Evolutionary conservation across 2,113 vertebrate species (phyloP), one percentile per base, ranked within the genome.

Genomic region (Motacilla alba): DNA sequence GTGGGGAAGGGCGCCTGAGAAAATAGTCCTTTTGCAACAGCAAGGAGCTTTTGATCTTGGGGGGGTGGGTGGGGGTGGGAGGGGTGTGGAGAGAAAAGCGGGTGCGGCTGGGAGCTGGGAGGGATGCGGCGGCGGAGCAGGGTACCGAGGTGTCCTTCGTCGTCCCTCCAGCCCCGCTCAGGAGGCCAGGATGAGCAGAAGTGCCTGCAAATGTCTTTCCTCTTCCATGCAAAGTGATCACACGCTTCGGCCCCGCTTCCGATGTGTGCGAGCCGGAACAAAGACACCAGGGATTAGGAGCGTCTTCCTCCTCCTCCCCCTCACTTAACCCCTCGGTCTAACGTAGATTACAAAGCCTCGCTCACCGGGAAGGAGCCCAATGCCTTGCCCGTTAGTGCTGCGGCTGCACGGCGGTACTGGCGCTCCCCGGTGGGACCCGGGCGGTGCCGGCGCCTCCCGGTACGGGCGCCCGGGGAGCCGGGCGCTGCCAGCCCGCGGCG

Each of bases 1-100:
- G 96, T 96, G 96, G 97, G 95, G 97, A 97, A 97, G 93, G 94
- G 85, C 92, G 97, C 98, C 98, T 98, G 98, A 98, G 97, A 98
- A 98, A 98, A 98, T 94, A 98, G 97, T 89, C 79, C 70, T 95
- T 91, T 72, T 94, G 90, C 96, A 97, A 76, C 60, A 89, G 68
- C 94, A 52, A 67, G 44, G 91, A 91, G 94, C 96, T 97, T 98
- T 98, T 98, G 97, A 98, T 98, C 96, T 97, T 85, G 43, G 49
- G 66, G 53, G 53, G 53, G 11, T 55, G 52, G 17, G 52, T 20
- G 30, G n/a, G 9, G 4, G 16, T 16, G 19, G 16, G 24, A 30
- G 31, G 22, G 33, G 2, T 35, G 33, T 9, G 44, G 6, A n/a
- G 33, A 46, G 23, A 64, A 62, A 50, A 58, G 58, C 4, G 63